phyloP scores from a whole-genome alignment of 2,113 vertebrate species.

The Laticauda colubrina region DNA sequence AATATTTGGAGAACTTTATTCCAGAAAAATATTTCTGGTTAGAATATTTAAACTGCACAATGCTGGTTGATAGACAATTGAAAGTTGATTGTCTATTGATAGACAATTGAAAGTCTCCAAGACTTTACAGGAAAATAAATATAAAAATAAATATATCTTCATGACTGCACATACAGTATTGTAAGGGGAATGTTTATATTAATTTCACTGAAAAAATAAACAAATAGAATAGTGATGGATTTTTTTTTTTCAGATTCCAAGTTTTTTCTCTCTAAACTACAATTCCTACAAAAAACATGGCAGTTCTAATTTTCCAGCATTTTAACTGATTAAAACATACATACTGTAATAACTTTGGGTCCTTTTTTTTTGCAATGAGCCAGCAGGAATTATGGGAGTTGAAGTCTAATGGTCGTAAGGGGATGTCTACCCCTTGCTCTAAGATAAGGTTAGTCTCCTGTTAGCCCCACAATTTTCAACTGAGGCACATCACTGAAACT shows the following conservation, averaged over 20 bases:
- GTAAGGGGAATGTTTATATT: not conserved
- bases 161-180: not conserved
- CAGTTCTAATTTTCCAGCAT: not conserved
- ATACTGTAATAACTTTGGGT: not conserved
- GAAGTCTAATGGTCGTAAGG: not conserved
- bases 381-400: not conserved
- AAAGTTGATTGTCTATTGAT: too few relatives aligned
- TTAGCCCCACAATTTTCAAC: not conserved
- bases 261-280: not conserved
- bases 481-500: not conserved
- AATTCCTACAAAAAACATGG: not conserved
- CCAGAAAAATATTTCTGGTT: not conserved
- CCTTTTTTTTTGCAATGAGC: not conserved
- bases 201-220: not conserved
- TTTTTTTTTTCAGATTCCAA: not conserved
- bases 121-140: not conserved
- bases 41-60: not conserved
- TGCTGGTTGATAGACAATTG: not conserved
- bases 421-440: not conserved
- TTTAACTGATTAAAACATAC: not conserved
- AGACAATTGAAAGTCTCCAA: not conserved
- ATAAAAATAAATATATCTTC: not conserved
- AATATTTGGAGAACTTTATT: not conserved
- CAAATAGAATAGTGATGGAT: not conserved
- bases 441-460: not conserved